phyloP scores from a whole-genome alignment of 2,113 vertebrate genomes.

The Petrocephalus zakoni region DNA sequence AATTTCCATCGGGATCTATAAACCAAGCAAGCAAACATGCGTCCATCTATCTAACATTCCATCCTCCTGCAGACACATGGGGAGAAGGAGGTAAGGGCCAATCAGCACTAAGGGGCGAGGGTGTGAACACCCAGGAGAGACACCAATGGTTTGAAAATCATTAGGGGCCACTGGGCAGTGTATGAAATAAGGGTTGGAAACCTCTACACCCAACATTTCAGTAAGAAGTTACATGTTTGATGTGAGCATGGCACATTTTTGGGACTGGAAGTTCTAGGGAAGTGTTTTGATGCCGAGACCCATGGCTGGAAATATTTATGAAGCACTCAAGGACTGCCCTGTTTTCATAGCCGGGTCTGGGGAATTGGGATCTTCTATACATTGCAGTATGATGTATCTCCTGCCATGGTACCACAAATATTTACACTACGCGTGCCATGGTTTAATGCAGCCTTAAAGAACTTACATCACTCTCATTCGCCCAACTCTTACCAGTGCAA shows the following conservation, averaged over 20 bases:
- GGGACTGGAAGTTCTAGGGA: not conserved
- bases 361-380: slow-evolving; percentile 2
- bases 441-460: not conserved
- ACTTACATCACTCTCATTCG: not conserved
- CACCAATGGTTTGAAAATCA: not conserved
- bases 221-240: not conserved
- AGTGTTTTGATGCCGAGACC: not conserved
- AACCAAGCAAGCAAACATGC: not conserved
- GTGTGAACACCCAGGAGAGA: not conserved
- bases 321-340: not conserved
- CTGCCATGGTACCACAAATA: slow-evolving; percentile 2
- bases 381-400: not conserved
- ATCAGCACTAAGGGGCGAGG: not conserved
- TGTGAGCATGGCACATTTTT: not conserved
- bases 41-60: not conserved
- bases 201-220: not conserved
- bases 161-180: not conserved
- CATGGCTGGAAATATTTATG: not conserved
- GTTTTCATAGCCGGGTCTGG: not conserved
- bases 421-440: not conserved
- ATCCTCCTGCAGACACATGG: not conserved
- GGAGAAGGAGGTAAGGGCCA: not conserved
- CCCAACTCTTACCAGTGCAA: not conserved
- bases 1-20: not conserved
- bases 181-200: not conserved